phyloP scores from a whole-genome alignment of 2,113 vertebrate species.

The Elaphurus davidianus region DNA sequence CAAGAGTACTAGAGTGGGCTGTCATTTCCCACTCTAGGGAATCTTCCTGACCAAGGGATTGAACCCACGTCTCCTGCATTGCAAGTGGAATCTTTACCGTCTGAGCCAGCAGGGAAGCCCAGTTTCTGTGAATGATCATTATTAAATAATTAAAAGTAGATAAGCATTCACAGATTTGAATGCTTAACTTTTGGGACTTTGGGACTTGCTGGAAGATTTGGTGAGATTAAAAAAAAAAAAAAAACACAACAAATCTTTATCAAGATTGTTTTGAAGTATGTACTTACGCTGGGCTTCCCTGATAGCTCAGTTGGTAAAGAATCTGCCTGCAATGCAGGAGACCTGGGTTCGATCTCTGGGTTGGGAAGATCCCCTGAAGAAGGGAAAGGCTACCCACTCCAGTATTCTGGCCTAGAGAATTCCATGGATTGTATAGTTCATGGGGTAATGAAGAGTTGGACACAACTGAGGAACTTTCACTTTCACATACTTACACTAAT shows the following conservation, averaged over 20 bases:
- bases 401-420: not conserved
- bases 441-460: not conserved
- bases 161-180: not conserved
- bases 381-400: not conserved
- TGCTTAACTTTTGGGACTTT: not conserved
- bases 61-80: not conserved
- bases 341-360: fast-evolving
- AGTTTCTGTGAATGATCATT: not conserved
- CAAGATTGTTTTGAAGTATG: not conserved
- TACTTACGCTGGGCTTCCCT: not conserved
- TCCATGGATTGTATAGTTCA: not conserved
- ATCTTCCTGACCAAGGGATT: not conserved
- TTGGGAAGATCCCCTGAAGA: not conserved
- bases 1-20: not conserved
- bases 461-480: not conserved
- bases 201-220: not conserved
- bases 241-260: no score
- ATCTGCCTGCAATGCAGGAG: not conserved
- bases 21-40: not conserved
- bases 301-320: not conserved
- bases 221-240: not conserved
- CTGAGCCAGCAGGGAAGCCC: not conserved
- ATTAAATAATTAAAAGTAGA: not conserved
- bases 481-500: not conserved
- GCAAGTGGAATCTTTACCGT: not conserved